Percentiles rank a stretch among this genome's conserved stretches.
phyloP scores from a whole-genome alignment of 2,113 vertebrate species.

The Ciconia stormi region DNA sequence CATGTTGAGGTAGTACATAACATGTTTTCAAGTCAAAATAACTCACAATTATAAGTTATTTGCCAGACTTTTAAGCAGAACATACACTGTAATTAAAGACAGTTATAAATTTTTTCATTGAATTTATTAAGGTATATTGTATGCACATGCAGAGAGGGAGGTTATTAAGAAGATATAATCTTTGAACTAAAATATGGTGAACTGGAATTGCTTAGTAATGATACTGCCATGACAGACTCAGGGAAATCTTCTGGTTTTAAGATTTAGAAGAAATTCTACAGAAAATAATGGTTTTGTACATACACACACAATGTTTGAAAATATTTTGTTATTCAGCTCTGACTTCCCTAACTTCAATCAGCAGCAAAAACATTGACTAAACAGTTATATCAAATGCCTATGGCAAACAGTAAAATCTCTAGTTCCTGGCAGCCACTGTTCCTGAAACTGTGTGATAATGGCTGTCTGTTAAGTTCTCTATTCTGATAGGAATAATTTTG shows the following conservation, averaged over 20 bases:
- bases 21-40: not conserved
- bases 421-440: conserved; percentile 44
- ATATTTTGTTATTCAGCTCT: conserved; percentile 25
- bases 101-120: not conserved
- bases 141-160: not conserved
- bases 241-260: not conserved
- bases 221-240: not conserved
- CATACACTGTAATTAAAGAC: not conserved
- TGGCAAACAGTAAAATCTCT: conserved; percentile 57
- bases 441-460: conserved; percentile 51
- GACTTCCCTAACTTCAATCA: conserved; percentile 31
- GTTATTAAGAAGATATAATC: not conserved
- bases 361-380: conserved; percentile 41
- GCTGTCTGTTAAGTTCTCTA: conserved; percentile 37
- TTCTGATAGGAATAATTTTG: conserved; percentile 49
- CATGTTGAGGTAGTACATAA: not conserved
- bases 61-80: not conserved
- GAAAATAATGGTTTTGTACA: not conserved
- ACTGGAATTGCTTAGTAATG: not conserved
- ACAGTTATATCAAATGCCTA: conserved; percentile 47
- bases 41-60: not conserved
- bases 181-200: not conserved
- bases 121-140: not conserved
- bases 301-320: not conserved
- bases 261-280: not conserved